Base-by-base conservation (phyloP, 2,113 vertebrate genomes). In the Gnathonemus longibarbis region DNA sequence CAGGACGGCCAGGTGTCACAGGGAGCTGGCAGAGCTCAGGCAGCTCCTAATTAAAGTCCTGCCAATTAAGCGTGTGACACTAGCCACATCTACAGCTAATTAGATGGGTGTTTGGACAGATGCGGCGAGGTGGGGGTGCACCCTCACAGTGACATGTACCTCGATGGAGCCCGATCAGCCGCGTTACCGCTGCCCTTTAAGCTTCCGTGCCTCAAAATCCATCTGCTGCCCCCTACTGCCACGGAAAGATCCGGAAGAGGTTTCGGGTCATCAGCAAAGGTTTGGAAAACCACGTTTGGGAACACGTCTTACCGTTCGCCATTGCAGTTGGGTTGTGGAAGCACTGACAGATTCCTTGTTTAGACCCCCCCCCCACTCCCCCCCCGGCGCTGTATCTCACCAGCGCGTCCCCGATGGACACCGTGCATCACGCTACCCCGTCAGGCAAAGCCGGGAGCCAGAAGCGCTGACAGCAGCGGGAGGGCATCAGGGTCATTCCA, bases 51-150 rank as follows among this genome's bases (percentile, higher is more conserved):
- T 58, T 70, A 70, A 77, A 90, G 90, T 91, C 87, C 77, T 87
- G 88, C 90, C 91, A 90, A 92, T 92, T 91, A 91, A 70, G 50
- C 74, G 49, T 85, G 83, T 89, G 89, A 84, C 31, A 87, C 87
- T 88, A 88, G 77, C 88, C 86, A 31, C 77, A 74, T 48, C 86
- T 2, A 46, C 84, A 84, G 86, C 83, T 90, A 91, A 90, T 92
- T 85, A 90, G 86, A 70, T 46, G 45, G 74, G 19, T 83, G 89
- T 70, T 84, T 42, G 21, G 48, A 91, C 88, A 90, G 89, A 50
- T 45, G 53, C 11, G n/a, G n/a, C 58, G 50, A 58, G 31, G 48
- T 74, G 84, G 90, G 27, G 17, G n/a, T 74, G 7, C 48, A 39
- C 7, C 80, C 19, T 21, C 15, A 84, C 66, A 17, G 66, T 35